phyloP scores from a whole-genome alignment of 2,113 vertebrate genomes.

The Ardeotis arabs region DNA sequence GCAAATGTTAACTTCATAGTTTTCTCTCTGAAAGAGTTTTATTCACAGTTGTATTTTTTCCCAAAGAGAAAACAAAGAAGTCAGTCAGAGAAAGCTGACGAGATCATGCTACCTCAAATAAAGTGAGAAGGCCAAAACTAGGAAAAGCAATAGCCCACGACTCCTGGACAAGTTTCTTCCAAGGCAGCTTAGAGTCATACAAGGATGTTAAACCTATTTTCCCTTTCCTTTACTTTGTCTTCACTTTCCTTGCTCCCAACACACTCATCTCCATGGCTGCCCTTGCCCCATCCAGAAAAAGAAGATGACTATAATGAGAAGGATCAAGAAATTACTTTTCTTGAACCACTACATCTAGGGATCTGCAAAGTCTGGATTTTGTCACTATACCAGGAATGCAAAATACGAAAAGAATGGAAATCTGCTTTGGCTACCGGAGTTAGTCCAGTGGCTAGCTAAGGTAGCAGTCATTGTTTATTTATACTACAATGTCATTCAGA shows the following conservation, averaged over 20 bases:
- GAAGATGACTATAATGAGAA: background rate
- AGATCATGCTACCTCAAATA: background rate
- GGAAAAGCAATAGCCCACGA: background rate
- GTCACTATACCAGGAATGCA: background rate
- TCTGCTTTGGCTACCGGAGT: background rate
- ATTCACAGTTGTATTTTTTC: background rate
- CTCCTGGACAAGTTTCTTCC: background rate
- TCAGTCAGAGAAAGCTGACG: background rate
- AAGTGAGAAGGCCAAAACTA: background rate
- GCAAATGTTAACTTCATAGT: background rate
- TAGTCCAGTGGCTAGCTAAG: background rate
- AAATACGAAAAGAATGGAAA: background rate
- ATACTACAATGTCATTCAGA: background rate
- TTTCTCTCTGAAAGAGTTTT: background rate
- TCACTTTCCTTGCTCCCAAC: background rate
- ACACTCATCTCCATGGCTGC: background rate
- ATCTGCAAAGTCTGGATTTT: background rate
- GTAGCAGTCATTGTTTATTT: background rate
- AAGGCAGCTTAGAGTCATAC: background rate
- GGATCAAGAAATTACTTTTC: background rate
- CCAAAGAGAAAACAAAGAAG: background rate
- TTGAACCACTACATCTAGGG: background rate
- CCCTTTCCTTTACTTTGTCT: background rate
- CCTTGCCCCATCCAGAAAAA: background rate
- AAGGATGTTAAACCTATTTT: background rate